Percentiles rank a stretch among this genome's conserved stretches.
These are phyloP conservation scores for Bubo scandiacus DNA, from an alignment of 2,113 vertebrate species.

Conservation along the genomic window DNA sequence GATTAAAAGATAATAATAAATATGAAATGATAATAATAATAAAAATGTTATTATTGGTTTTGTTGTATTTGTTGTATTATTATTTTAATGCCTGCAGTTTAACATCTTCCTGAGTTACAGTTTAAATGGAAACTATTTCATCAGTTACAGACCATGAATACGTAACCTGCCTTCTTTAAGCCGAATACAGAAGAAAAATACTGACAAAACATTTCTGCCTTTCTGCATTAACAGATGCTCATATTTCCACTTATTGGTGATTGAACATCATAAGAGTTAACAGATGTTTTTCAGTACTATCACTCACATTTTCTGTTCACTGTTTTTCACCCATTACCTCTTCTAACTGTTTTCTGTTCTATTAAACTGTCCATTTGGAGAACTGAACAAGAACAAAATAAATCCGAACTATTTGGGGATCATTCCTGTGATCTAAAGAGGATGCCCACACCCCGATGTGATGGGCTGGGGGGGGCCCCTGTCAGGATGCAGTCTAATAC, in stretches of 20 bases:
- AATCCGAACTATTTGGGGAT: not conserved
- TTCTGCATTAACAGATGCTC: not conserved
- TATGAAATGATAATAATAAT: not conserved
- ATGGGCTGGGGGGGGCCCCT: not conserved
- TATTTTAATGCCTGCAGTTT: not conserved
- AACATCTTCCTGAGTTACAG: not conserved
- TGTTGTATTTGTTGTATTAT: too few relatives aligned
- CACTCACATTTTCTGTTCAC: not conserved
- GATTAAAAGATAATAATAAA: not conserved
- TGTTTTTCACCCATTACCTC: not conserved
- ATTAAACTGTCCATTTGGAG: not conserved
- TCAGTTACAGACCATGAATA: not conserved
- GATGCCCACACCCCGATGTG: not conserved
- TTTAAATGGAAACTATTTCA: not conserved
- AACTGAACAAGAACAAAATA: not conserved
- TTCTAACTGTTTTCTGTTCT: not conserved
- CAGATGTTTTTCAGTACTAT: not conserved
- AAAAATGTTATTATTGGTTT: too few relatives aligned
- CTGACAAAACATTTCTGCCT: not conserved
- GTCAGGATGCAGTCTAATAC: not conserved
- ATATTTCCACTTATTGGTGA: not conserved
- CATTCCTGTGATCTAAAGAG: not conserved
- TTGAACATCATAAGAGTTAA: not conserved
- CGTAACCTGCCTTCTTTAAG: not conserved
- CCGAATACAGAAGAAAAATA: conserved; percentile 6